Percentiles rank a stretch among this genome's conserved stretches.
phyloP scores from a whole-genome alignment of 2,888 invertebrate species.

The Pedicia rivosa region DNA sequence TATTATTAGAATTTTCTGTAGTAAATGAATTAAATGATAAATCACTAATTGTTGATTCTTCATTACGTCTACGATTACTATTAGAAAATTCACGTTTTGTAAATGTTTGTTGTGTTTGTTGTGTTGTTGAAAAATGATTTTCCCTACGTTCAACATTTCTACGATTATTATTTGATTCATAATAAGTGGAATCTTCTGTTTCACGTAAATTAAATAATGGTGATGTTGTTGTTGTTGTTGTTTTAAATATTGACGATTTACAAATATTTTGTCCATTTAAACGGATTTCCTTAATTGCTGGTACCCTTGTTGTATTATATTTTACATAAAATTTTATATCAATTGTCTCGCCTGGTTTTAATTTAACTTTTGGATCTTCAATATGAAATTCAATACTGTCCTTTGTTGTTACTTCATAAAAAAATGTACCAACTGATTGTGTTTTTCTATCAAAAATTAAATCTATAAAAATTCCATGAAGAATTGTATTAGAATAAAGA shows the following conservation, averaged over 20 bases:
- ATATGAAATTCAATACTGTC: constrained; percentile 1
- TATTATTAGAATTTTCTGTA: too few relatives aligned
- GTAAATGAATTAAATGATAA: neutral
- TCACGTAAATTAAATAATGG: too few relatives aligned
- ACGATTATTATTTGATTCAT: too few relatives aligned
- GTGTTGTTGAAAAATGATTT: too few relatives aligned
- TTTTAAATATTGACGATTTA: too few relatives aligned
- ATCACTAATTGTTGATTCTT: neutral
- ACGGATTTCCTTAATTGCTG: neutral
- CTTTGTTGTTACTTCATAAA: neutral
- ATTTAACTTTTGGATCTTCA: neutral
- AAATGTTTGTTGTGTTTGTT: too few relatives aligned
- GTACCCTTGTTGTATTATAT: neutral
- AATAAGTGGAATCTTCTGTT: too few relatives aligned
- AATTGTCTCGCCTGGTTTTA: neutral
- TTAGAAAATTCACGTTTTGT: neutral
- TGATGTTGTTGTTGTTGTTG: neutral
- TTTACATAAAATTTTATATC: constrained; percentile 1
- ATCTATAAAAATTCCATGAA: constrained; percentile 2
- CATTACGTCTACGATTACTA: neutral
- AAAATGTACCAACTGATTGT: neutral
- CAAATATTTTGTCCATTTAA: constrained; percentile 3
- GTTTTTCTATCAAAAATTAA: constrained; percentile 1
- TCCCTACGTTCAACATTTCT: too few relatives aligned
- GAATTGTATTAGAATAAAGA: neutral